phyloP scores from a whole-genome alignment of 2,888 invertebrate species.

The Ichneumoninae sp. region DNA sequence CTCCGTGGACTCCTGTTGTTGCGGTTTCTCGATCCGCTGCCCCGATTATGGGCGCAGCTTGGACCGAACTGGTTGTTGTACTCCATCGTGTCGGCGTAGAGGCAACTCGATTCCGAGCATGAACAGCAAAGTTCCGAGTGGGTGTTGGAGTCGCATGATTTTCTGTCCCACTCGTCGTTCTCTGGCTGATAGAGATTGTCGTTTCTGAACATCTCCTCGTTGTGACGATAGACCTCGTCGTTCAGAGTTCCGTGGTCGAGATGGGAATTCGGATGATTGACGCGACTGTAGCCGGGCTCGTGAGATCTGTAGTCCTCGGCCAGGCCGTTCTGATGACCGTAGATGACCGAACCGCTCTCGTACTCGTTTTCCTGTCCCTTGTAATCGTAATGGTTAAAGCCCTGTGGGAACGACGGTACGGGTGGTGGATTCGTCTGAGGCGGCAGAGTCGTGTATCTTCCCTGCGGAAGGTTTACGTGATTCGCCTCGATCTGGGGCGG shows the following conservation, averaged over 20 bases:
- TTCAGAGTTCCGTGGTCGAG: conserved; percentile 76
- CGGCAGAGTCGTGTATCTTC: conserved; percentile 81
- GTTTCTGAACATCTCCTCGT: conserved; percentile 79
- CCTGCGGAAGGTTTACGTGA: conserved; percentile 70
- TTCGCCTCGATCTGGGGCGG: conserved; percentile 68
- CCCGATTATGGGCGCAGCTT: conserved; percentile 75
- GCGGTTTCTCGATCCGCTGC: conserved; percentile 76
- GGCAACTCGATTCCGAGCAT: conserved; percentile 83
- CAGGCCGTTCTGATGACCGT: conserved; percentile 81
- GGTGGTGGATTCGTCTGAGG: conserved; percentile 82
- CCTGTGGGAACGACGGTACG: conserved; percentile 80
- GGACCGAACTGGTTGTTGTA: conserved; percentile 80
- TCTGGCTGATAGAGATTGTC: conserved; percentile 80
- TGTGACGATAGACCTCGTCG: conserved; percentile 81
- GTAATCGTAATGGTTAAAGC: conserved; percentile 81
- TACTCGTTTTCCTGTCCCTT: conserved; percentile 82
- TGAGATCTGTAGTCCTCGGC: conserved; percentile 77
- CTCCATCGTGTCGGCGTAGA: conserved; percentile 82
- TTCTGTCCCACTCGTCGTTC: conserved; percentile 83
- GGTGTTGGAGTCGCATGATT: conserved; percentile 83
- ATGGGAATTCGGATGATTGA: conserved; percentile 74
- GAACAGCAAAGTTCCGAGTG: conserved; percentile 83
- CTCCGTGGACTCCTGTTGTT: conserved; percentile 81
- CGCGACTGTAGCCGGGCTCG: conserved; percentile 73
- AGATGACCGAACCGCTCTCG: conserved; percentile 83